Evolutionary conservation across 2,113 vertebrate species (phyloP), one percentile per base, ranked within the genome.

Genomic region (Leucopsar rothschildi): DNA sequence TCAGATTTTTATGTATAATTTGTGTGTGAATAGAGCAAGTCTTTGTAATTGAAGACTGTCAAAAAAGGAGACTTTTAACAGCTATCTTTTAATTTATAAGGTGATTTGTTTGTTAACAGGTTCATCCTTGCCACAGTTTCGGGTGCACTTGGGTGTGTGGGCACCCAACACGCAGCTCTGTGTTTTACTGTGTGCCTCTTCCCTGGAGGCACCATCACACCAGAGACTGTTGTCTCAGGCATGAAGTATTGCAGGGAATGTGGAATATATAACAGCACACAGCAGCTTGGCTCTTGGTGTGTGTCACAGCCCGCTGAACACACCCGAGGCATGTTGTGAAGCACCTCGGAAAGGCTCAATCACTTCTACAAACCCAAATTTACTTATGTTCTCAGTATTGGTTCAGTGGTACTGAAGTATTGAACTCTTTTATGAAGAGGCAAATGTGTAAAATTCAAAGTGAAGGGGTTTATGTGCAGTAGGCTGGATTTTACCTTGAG

Each of bases 1-100:
- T 70, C 44, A 82, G 21, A 40, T 63, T 88, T 88, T 70, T 68
- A n/a, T 3, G 1, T 85, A 55, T 88, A 63, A 92, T 95, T 92
- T 94, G 35, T 66, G 21, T 94, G 57, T 97, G 71, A 97, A 86
- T 86, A 92, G 68, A 84, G 44, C 40, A 93, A 94, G 60, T 78
- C 88, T 88, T 92, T 93, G 86, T 89, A 95, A 95, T 80, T 93
- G 56, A 85, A 92, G 65, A 80, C 52, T 97, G 50, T 95, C 85
- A 88, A 23, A 92, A 79, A 44, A 91, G 77, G 53, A 86, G 86
- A 59, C 86, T 68, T 70, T 82, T 68, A 47, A 61, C 40, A 86
- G 64, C 28, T 55, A 17, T 50, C 20, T 90, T 85, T 82, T 86
- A 60, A 57, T 59, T 84, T 75, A 19, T n/a, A 37, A 77, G 24